A percentile compares a stretch with the other conserved stretches of the same genome.
Evolutionary conservation across 2,797 vertebrate species (phyloP).

Genomic region (Sciurus carolinensis): DNA sequence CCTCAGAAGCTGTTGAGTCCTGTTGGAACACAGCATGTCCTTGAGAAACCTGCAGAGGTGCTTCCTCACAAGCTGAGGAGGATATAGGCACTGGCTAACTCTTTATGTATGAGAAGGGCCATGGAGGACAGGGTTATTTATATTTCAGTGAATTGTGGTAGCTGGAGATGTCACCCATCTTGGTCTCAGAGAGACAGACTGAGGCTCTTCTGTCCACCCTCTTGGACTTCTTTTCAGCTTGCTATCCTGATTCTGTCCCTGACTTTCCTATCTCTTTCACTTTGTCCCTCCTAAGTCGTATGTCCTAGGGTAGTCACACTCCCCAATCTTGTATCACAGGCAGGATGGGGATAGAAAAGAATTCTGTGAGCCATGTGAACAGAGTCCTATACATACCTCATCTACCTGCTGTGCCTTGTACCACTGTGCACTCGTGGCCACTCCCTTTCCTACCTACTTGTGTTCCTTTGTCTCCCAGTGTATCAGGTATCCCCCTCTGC

Average conservation of each 20-base stretch:
- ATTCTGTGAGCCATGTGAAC: fast-evolving
- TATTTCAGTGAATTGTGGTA: background rate
- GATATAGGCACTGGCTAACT: background rate
- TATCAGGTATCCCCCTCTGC: no score
- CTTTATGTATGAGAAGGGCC: no score
- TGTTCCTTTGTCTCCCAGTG: no score
- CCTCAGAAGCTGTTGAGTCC: background rate
- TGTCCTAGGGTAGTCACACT: no score
- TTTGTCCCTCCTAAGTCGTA: background rate
- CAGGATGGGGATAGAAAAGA: background rate
- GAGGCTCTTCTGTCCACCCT: fast-evolving
- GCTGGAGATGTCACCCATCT: background rate
- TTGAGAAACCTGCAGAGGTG: background rate
- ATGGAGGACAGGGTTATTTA: fast-evolving
- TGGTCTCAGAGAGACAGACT: background rate
- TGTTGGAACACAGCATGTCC: background rate
- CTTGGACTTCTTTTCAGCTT: background rate
- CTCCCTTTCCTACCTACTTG: no score
- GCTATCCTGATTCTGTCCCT: background rate
- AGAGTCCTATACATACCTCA: background rate
- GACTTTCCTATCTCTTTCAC: no score
- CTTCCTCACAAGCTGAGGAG: constrained; percentile 72
- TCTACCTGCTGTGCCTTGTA: background rate
- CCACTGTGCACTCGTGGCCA: background rate
- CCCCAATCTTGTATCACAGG: background rate